Percentiles rank a stretch among this genome's conserved stretches.
These are phyloP conservation scores for Heterohyrax brucei DNA, from an alignment of 2,797 vertebrate species.

Conservation along the genomic window DNA sequence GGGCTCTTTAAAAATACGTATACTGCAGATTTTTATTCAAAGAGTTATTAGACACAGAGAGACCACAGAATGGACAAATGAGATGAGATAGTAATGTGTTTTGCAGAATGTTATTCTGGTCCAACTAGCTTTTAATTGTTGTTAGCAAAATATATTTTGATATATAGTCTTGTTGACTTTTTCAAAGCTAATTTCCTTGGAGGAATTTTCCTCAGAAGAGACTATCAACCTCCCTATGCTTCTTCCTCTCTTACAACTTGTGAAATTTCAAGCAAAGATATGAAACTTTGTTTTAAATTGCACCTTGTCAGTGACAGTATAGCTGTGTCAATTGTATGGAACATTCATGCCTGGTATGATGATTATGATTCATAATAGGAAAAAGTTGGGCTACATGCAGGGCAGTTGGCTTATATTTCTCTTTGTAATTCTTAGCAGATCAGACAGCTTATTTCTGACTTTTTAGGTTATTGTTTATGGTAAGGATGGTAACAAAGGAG, in stretches of 20 bases:
- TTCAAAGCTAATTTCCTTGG: constrained; percentile 30
- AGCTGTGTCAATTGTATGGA: constrained; percentile 19
- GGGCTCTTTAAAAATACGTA: background rate
- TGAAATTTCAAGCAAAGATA: background rate
- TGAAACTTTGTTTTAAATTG: background rate
- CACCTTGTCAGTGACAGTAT: background rate
- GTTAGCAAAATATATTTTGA: constrained; percentile 75
- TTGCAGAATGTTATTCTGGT: constrained; percentile 67
- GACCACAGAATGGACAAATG: background rate
- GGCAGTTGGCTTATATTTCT: constrained; percentile 35
- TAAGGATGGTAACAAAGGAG: background rate
- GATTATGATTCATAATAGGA: constrained; percentile 69
- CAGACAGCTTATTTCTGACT: background rate
- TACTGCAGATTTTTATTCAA: background rate
- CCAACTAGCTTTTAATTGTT: constrained; percentile 35
- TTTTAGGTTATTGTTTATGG: background rate
- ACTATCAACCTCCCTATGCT: fast-evolving
- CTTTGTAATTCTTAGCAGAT: background rate
- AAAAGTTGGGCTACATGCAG: background rate
- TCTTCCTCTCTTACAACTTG: background rate
- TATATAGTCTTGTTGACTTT: background rate
- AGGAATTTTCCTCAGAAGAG: constrained; percentile 50
- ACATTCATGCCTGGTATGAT: background rate
- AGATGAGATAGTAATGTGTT: background rate
- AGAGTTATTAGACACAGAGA: background rate